These are phyloP conservation scores for Vanessa tameamea DNA, from an alignment of 1,140 invertebrate species.

Conservation along the genomic window DNA sequence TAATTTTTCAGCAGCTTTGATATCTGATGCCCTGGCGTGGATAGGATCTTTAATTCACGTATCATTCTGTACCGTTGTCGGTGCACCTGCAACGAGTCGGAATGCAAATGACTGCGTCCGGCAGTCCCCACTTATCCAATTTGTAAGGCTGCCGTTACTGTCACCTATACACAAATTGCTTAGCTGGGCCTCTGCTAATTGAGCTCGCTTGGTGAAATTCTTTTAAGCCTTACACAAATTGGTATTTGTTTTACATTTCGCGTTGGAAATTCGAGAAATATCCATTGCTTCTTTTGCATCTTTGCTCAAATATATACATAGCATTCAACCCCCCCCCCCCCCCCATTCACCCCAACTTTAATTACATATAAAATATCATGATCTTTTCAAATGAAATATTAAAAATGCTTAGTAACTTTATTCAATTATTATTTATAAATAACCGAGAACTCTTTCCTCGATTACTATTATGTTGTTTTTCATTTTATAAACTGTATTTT, in stretches of 20 bases:
- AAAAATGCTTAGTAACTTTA: no score
- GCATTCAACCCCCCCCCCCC: no score
- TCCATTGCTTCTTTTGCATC: neutral
- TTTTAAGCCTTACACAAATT: conserved; percentile 2
- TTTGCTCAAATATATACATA: no score
- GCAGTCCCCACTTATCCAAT: conserved; percentile 35
- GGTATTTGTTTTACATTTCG: neutral
- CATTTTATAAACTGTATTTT: no score
- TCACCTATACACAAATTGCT: conserved; percentile 39
- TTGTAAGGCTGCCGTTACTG: conserved; percentile 32
- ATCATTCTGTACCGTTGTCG: conserved; percentile 11
- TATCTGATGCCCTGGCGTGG: neutral
- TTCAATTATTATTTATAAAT: no score
- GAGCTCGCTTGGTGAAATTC: conserved; percentile 22
- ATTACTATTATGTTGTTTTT: no score
- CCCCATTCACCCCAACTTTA: no score
- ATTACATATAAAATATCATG: no score
- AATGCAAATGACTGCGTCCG: conserved; percentile 33
- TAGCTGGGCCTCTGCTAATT: conserved; percentile 31
- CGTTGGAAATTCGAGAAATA: neutral
- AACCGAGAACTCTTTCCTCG: no score
- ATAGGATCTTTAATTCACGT: conserved; percentile 12
- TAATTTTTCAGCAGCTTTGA: neutral
- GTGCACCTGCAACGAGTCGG: conserved; percentile 25
- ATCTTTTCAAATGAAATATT: no score